Conservation (phyloP, 2,797 vertebrate species). For the Sebastiscus tertius region DNA sequence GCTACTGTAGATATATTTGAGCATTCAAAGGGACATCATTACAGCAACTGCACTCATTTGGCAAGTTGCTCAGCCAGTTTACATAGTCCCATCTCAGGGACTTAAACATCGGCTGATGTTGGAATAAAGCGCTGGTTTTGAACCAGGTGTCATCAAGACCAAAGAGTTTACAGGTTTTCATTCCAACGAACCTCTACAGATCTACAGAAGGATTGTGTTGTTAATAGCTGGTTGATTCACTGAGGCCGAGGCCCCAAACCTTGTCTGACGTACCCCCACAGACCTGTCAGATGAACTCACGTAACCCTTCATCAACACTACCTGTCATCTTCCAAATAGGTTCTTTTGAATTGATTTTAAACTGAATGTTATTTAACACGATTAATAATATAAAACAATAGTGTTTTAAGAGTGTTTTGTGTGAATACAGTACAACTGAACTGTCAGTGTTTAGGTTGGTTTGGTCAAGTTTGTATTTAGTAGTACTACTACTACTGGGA, state of each 20-base stretch:
- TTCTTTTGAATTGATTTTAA: too few species aligned
- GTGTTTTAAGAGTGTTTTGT: too few species aligned
- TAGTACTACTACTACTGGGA: background rate
- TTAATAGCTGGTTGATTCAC: too few species aligned
- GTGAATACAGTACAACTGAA: background rate
- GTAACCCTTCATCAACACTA: too few species aligned
- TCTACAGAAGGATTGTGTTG: background rate
- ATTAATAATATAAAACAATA: too few species aligned
- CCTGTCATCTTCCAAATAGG: too few species aligned
- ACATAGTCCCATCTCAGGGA: background rate
- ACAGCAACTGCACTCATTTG: slow-evolving; percentile 10
- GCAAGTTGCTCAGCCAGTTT: slow-evolving; percentile 1
- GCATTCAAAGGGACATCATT: slow-evolving; percentile 27
- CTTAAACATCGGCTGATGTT: background rate
- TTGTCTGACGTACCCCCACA: too few species aligned
- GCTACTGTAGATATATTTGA: background rate
- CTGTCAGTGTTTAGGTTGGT: background rate
- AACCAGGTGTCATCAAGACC: slow-evolving; percentile 52
- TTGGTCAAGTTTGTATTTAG: background rate
- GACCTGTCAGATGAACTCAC: too few species aligned
- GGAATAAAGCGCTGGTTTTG: background rate
- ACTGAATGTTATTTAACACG: too few species aligned
- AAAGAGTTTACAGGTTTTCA: slow-evolving; percentile 30
- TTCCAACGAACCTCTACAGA: background rate
- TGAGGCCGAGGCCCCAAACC: too few species aligned